Percentiles rank a stretch among this genome's conserved stretches.
Evolutionary conservation across 2,888 invertebrate genomes (phyloP).

Genomic region (Dioctria rufipes): DNA sequence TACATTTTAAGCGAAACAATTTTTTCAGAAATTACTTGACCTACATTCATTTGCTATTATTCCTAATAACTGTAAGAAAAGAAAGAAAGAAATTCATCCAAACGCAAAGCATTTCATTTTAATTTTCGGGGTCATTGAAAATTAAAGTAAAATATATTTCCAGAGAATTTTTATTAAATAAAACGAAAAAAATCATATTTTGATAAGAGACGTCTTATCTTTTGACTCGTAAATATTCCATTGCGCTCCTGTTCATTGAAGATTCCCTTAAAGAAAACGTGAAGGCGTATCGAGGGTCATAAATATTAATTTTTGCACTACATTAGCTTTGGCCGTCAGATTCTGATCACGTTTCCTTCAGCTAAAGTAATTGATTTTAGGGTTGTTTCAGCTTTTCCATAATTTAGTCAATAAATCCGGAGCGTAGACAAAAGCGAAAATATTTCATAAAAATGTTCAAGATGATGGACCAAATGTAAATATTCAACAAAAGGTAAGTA

Average conservation of each 20-base stretch:
- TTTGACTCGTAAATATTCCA: slow-evolving; percentile 46
- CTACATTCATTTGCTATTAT: too few species aligned
- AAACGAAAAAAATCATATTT: not conserved
- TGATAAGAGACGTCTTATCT: slow-evolving; percentile 37
- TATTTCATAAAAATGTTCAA: not conserved
- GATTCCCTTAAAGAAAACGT: not conserved
- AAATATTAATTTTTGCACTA: slow-evolving; percentile 15
- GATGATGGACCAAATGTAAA: too few species aligned
- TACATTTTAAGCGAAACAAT: too few species aligned
- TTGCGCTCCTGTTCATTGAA: slow-evolving; percentile 28
- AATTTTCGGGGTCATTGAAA: too few species aligned
- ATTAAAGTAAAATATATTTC: too few species aligned
- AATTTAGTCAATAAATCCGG: not conserved
- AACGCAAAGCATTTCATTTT: too few species aligned
- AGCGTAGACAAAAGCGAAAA: not conserved
- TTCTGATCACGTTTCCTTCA: slow-evolving; percentile 17
- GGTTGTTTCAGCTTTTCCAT: not conserved
- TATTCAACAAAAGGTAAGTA: too few species aligned
- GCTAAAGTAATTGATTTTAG: not conserved
- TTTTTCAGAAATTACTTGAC: too few species aligned
- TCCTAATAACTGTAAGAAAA: too few species aligned
- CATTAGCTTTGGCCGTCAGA: slow-evolving; percentile 3
- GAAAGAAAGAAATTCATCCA: too few species aligned
- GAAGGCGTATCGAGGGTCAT: not conserved
- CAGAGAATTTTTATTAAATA: too few species aligned